Conservation (phyloP, 2,797 vertebrate species). For the Notamacropus eugenii region DNA sequence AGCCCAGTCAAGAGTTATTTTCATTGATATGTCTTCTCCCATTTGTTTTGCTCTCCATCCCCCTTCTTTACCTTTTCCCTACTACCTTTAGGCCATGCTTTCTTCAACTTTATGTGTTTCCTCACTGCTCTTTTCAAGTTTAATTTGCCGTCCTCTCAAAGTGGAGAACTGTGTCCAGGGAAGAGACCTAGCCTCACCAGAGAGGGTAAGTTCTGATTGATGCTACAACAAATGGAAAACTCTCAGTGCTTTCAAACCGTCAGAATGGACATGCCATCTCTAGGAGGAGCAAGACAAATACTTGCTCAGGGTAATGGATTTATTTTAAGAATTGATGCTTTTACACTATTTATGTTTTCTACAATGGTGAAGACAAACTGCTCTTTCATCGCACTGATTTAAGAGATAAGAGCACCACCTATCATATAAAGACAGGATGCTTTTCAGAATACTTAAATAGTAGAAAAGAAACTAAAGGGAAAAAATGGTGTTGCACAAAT, state of each 20-base stretch:
- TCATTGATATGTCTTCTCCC: neutral
- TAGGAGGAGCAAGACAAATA: neutral
- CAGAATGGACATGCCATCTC: neutral
- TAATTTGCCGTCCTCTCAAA: neutral
- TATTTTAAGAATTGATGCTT: neutral
- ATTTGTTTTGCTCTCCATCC: neutral
- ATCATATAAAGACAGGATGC: neutral
- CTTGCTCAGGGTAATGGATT: neutral
- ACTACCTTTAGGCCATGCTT: neutral
- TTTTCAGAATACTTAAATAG: neutral
- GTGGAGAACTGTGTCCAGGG: neutral
- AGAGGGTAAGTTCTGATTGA: neutral
- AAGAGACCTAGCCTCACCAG: neutral
- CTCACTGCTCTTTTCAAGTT: neutral
- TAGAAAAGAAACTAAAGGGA: neutral
- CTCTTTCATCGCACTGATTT: neutral
- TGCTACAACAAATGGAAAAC: neutral
- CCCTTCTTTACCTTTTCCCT: neutral
- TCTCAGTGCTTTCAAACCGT: neutral
- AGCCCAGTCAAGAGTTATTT: neutral
- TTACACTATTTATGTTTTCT: neutral
- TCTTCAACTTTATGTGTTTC: neutral
- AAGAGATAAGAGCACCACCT: neutral
- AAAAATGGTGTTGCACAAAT: neutral
- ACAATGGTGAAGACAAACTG: neutral